A percentile compares a stretch with the other conserved stretches of the same genome.
Conservation (phyloP, 2,113 vertebrate genomes). For the Pelvicachromis taeniatus region DNA sequence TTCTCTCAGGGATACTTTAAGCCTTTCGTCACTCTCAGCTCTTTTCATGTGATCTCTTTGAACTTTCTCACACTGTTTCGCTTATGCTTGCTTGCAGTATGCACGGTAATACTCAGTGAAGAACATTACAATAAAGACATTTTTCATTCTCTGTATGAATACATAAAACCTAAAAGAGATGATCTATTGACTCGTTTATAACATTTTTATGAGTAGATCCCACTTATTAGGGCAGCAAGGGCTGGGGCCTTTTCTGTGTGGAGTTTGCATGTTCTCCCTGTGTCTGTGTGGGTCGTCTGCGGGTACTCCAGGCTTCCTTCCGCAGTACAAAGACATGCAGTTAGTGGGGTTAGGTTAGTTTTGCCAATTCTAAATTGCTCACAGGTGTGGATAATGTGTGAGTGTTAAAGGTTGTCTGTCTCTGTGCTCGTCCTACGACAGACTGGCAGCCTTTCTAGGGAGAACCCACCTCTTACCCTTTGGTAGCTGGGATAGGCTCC, state of each 20-base stretch:
- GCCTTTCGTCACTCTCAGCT: constrained; percentile 30
- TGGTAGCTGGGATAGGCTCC: neutral
- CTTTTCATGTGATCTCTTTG: constrained; percentile 20
- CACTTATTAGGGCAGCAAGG: neutral
- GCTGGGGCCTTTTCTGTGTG: neutral
- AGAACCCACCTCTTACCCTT: neutral
- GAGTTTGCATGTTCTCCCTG: neutral
- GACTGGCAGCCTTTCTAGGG: neutral
- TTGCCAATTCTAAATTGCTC: neutral
- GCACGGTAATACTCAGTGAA: neutral
- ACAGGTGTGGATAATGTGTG: neutral
- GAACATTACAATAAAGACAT: neutral
- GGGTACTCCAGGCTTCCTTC: neutral
- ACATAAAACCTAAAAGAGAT: neutral
- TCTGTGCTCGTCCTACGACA: neutral
- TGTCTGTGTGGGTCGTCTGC: neutral
- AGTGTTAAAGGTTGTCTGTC: neutral
- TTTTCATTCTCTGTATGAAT: neutral
- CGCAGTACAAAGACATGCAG: neutral
- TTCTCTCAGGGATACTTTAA: constrained; percentile 29
- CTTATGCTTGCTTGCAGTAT: neutral
- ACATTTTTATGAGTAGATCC: neutral
- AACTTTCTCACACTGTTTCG: neutral
- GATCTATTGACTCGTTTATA: neutral
- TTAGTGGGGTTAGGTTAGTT: neutral